Conservation (phyloP, 1,140 invertebrate species). For the Drosophila lacertosa region DNA sequence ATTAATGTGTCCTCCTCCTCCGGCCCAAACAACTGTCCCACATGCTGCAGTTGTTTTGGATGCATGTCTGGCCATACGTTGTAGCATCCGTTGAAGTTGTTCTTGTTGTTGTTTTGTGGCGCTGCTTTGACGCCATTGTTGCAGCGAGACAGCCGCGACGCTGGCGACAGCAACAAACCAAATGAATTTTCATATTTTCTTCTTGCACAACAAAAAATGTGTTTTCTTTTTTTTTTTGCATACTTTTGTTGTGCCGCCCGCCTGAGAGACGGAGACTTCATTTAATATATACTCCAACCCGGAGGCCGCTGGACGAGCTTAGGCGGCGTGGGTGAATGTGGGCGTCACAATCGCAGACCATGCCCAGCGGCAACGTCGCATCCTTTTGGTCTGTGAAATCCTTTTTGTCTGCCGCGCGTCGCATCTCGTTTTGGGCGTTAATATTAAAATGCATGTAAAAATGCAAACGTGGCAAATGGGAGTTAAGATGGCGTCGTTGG, state of each 20-base stretch:
- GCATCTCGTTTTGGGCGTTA: constrained; percentile 70
- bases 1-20: constrained; percentile 34
- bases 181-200: constrained; percentile 81
- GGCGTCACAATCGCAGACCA: constrained; percentile 69
- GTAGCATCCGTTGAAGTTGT: constrained; percentile 36
- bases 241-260: constrained; percentile 25
- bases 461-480: constrained; percentile 52
- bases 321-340: background rate
- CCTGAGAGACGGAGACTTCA: constrained; percentile 63
- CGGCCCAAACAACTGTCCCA: constrained; percentile 56
- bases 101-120: constrained; percentile 48
- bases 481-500: constrained; percentile 6
- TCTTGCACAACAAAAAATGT: constrained; percentile 48
- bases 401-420: constrained; percentile 73
- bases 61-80: constrained; percentile 44
- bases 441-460: constrained; percentile 81
- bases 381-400: constrained; percentile 71
- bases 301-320: constrained; percentile 17
- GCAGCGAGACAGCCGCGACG: constrained; percentile 39
- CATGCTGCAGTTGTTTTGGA: constrained; percentile 45
- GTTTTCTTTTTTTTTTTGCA: constrained; percentile 17
- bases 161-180: constrained; percentile 36
- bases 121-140: constrained; percentile 74
- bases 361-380: constrained; percentile 71
- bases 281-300: constrained; percentile 74